Conservation (phyloP, 2,888 invertebrate species). For the Athalia cordata region DNA sequence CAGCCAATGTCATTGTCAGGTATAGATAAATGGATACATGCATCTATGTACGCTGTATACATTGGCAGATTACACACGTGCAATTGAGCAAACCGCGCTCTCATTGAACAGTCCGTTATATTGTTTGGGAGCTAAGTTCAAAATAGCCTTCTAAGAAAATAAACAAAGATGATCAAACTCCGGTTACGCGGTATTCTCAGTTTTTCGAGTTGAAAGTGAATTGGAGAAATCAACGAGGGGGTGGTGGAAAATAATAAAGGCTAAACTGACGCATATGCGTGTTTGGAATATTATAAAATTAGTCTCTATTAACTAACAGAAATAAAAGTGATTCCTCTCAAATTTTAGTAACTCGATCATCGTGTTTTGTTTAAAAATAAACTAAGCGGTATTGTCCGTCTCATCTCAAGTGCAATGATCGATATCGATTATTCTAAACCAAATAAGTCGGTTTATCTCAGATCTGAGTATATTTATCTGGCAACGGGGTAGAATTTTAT, state of each 20-base stretch:
- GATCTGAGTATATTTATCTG: no score
- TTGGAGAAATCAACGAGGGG: background rate
- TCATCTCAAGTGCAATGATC: background rate
- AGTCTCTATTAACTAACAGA: constrained; percentile 40
- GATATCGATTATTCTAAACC: no score
- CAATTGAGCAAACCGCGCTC: background rate
- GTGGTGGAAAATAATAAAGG: no score
- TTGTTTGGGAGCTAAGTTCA: constrained; percentile 16
- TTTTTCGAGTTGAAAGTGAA: background rate
- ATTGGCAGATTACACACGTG: no score
- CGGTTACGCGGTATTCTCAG: background rate
- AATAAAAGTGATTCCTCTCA: constrained; percentile 1
- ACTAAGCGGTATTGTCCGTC: background rate
- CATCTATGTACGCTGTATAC: background rate
- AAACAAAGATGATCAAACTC: constrained; percentile 23
- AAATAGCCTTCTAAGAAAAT: constrained; percentile 32
- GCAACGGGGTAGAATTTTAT: no score
- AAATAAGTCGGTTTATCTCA: no score
- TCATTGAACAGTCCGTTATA: background rate
- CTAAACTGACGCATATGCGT: background rate
- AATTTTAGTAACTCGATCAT: background rate
- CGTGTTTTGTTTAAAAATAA: constrained; percentile 7
- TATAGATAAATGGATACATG: background rate
- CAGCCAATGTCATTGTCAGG: constrained; percentile 4
- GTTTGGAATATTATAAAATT: constrained; percentile 33